A percentile compares a stretch with the other conserved stretches of the same genome.
Evolutionary conservation across 2,797 vertebrate species (phyloP).

Genomic region (Eulemur mongoz): DNA sequence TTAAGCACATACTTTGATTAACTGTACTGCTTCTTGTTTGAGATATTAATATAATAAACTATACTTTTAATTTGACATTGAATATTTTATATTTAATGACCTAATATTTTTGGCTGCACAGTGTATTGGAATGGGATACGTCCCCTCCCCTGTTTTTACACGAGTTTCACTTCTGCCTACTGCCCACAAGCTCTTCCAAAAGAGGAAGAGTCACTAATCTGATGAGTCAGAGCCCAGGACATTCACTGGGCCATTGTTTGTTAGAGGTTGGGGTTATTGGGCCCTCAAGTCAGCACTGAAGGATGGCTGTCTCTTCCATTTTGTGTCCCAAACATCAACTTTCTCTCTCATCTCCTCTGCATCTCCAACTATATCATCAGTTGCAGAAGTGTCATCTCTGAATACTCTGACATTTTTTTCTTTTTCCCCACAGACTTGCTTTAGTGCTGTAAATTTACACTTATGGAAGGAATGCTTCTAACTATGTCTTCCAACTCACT

Average conservation of each 20-base stretch:
- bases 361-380: background rate
- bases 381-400: background rate
- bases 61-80: too few species aligned
- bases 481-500: background rate
- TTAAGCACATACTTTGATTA: too few species aligned
- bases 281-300: background rate
- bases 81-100: too few species aligned
- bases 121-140: background rate
- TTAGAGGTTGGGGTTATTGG: background rate
- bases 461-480: background rate
- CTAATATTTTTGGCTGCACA: background rate
- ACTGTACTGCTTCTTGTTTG: too few species aligned
- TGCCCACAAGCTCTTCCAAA: background rate
- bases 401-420: background rate
- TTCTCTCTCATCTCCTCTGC: background rate
- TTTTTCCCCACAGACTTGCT: background rate
- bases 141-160: background rate
- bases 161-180: background rate
- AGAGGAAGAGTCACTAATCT: background rate
- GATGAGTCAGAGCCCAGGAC: background rate
- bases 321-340: background rate
- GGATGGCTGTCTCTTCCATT: background rate
- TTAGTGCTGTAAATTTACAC: background rate
- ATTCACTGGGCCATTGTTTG: background rate
- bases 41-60: too few species aligned